A percentile compares a stretch with the other conserved stretches of the same genome.
These are phyloP conservation scores for Agrilus mali DNA, from an alignment of 2,888 invertebrate genomes.

Conservation along the genomic window DNA sequence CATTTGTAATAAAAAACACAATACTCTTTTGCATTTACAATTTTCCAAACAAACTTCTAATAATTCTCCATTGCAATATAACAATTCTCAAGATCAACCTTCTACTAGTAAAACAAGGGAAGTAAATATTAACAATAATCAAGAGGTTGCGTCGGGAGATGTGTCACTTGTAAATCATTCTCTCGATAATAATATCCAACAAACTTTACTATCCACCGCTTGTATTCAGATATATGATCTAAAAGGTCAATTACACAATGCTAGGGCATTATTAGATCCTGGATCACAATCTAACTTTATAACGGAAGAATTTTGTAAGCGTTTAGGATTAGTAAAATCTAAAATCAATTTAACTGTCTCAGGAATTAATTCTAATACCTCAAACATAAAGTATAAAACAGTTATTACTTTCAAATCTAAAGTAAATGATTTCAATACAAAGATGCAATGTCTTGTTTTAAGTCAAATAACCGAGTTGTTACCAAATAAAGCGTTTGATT, in stretches of 20 bases:
- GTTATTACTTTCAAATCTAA: background rate
- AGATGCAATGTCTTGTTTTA: constrained; percentile 1
- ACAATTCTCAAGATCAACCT: too few species aligned
- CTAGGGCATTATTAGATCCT: constrained; percentile 1
- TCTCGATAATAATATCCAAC: background rate
- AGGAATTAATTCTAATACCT: background rate
- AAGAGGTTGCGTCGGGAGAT: too few species aligned
- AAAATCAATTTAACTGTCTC: constrained; percentile 1
- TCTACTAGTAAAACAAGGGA: too few species aligned
- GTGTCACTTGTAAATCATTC: background rate
- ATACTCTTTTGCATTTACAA: too few species aligned
- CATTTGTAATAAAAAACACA: too few species aligned
- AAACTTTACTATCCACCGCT: constrained; percentile 1
- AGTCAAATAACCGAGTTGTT: background rate
- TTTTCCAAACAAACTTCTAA: background rate
- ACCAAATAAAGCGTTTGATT: background rate
- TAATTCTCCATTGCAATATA: too few species aligned
- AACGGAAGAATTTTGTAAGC: background rate
- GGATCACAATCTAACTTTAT: constrained; percentile 3
- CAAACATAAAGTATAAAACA: background rate
- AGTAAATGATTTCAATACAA: background rate
- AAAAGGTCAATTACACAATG: background rate
- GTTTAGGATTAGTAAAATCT: background rate
- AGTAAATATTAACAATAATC: too few species aligned
- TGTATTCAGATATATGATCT: background rate